phyloP scores from a whole-genome alignment of 1,140 invertebrate genomes.

The Armadillidium nasatum region DNA sequence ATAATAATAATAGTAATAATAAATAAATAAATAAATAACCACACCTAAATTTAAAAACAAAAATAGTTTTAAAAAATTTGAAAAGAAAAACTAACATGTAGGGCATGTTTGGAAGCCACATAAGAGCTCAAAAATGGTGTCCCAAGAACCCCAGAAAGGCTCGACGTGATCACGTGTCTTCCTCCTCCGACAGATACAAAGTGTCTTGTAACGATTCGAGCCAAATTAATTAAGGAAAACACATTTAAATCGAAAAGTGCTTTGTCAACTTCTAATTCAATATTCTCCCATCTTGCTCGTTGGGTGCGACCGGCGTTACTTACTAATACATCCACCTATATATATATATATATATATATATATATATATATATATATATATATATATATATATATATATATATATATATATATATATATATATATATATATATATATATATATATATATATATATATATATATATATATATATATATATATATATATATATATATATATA shows the following conservation, averaged over 20 bases:
- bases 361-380: not conserved
- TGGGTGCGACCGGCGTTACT: slow-evolving; percentile 80
- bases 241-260: slow-evolving; percentile 78
- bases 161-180: slow-evolving; percentile 67
- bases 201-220: slow-evolving; percentile 57
- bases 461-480: too few species aligned
- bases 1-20: too few species aligned
- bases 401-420: not conserved
- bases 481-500: too few species aligned
- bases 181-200: slow-evolving; percentile 49
- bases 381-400: not conserved
- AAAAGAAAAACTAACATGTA: slow-evolving; percentile 60
- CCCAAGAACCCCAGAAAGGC: slow-evolving; percentile 63
- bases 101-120: slow-evolving; percentile 71
- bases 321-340: slow-evolving; percentile 68
- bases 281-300: slow-evolving; percentile 68
- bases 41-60: too few species aligned
- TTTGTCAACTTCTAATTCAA: slow-evolving; percentile 68
- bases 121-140: slow-evolving; percentile 71
- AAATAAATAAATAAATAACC: too few species aligned
- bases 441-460: too few species aligned
- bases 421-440: too few species aligned
- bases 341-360: not conserved
- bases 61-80: too few species aligned
- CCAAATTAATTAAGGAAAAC: slow-evolving; percentile 66